Conservation (phyloP, 1,140 invertebrate genomes). For the Microplitis mediator region DNA sequence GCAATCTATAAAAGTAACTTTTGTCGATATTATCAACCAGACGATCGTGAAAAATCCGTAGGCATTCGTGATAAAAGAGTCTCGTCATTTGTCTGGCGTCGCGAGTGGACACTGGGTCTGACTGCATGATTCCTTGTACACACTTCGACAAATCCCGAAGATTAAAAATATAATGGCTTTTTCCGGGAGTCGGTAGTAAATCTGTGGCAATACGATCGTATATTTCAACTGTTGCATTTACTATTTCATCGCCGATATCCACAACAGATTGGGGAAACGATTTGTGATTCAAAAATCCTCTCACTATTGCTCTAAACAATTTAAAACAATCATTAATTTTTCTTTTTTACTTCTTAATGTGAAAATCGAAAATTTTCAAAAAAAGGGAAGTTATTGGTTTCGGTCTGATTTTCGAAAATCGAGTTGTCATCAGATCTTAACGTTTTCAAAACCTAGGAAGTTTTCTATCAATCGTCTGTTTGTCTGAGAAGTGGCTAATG, state of each 20-base stretch:
- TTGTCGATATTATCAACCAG: slow-evolving; percentile 82
- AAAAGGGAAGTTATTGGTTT: no score
- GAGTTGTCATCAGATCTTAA: no score
- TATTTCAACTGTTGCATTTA: slow-evolving; percentile 79
- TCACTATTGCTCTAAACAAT: slow-evolving; percentile 66
- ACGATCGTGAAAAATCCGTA: slow-evolving; percentile 89
- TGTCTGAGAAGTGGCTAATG: no score
- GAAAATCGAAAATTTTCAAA: no score
- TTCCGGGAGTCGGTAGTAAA: slow-evolving; percentile 83
- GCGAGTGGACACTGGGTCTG: slow-evolving; percentile 69
- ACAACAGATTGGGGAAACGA: slow-evolving; percentile 77
- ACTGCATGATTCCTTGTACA: slow-evolving; percentile 83
- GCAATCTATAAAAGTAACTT: slow-evolving; percentile 73
- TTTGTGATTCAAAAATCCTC: slow-evolving; percentile 70
- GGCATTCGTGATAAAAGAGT: slow-evolving; percentile 88
- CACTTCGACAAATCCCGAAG: slow-evolving; percentile 88
- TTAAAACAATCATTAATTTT: neutral
- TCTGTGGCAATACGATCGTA: slow-evolving; percentile 79
- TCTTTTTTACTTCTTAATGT: neutral
- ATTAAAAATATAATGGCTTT: slow-evolving; percentile 93
- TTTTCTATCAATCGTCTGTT: no score
- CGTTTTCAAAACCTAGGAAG: no score
- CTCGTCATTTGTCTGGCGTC: slow-evolving; percentile 71
- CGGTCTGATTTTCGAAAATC: no score
- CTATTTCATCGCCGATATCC: slow-evolving; percentile 73